These are phyloP conservation scores for Syngnathoides biaculeatus DNA, from an alignment of 2,113 vertebrate species.

Conservation along the genomic window DNA sequence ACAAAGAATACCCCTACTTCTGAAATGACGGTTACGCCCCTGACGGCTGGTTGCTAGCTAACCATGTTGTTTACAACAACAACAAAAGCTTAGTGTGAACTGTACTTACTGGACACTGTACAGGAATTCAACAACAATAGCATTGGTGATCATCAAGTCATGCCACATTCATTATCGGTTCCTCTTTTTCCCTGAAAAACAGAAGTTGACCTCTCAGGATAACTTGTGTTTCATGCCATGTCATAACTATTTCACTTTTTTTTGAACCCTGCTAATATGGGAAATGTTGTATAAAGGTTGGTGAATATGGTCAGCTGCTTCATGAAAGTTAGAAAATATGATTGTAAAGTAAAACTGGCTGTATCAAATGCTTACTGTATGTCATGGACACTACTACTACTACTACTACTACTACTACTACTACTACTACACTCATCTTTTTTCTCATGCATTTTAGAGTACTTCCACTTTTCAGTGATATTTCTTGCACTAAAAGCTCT, in stretches of 20 bases:
- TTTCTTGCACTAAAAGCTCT: no score
- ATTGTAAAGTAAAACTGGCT: not conserved
- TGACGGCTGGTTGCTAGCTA: conserved; percentile 43
- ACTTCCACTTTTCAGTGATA: no score
- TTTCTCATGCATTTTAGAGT: no score
- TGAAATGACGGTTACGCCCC: not conserved
- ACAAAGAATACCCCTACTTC: not conserved
- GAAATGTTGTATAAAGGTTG: not conserved
- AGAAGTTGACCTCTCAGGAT: conserved; percentile 17
- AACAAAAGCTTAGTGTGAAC: conserved; percentile 58
- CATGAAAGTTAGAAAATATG: not conserved
- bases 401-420: no score
- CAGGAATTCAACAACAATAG: not conserved
- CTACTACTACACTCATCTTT: no score
- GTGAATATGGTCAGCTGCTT: not conserved
- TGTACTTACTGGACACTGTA: conserved; percentile 13
- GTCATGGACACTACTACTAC: no score
- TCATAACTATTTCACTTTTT: not conserved
- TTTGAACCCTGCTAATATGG: not conserved
- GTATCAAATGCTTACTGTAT: not conserved
- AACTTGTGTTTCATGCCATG: conserved; percentile 9
- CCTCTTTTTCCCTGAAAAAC: conserved; percentile 32
- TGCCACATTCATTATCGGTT: conserved; percentile 32
- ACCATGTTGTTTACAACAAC: conserved; percentile 53
- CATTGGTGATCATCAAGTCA: conserved; percentile 18